phyloP scores from a whole-genome alignment of 2,797 vertebrate species.

The Todus mexicanus region DNA sequence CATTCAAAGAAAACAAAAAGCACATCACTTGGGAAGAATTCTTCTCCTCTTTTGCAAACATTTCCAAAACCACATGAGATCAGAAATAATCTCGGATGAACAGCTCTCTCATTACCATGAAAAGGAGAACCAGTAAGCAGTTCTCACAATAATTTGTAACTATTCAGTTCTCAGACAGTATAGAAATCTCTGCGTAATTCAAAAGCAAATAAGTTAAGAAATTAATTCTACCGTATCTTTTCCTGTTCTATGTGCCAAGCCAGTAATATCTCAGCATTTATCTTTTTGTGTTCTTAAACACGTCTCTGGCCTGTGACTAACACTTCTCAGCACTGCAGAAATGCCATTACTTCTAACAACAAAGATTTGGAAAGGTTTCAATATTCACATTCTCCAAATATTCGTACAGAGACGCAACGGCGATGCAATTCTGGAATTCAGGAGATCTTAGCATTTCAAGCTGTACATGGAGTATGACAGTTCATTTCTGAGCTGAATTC shows the following conservation, averaged over 20 bases:
- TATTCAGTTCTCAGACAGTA: slow-evolving; percentile 18
- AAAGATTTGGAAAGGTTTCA: neutral
- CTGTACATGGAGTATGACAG: neutral
- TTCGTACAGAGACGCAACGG: neutral
- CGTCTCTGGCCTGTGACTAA: neutral
- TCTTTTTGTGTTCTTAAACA: neutral
- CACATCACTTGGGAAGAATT: neutral
- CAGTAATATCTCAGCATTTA: neutral
- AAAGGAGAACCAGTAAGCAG: neutral
- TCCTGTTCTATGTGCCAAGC: neutral
- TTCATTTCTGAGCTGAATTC: neutral
- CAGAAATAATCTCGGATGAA: neutral
- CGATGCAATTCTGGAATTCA: neutral
- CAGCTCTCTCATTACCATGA: neutral
- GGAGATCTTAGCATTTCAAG: neutral
- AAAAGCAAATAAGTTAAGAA: neutral
- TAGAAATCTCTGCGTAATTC: slow-evolving; percentile 7
- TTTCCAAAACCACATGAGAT: neutral
- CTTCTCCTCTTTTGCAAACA: neutral
- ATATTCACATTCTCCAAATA: neutral
- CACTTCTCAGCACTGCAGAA: neutral
- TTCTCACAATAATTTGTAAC: neutral
- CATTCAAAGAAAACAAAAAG: neutral
- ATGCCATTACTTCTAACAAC: neutral
- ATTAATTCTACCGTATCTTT: neutral